A percentile compares a stretch with the other conserved stretches of the same genome.
Conservation (phyloP, 2,888 invertebrate species). For the Torymus tubicola region DNA sequence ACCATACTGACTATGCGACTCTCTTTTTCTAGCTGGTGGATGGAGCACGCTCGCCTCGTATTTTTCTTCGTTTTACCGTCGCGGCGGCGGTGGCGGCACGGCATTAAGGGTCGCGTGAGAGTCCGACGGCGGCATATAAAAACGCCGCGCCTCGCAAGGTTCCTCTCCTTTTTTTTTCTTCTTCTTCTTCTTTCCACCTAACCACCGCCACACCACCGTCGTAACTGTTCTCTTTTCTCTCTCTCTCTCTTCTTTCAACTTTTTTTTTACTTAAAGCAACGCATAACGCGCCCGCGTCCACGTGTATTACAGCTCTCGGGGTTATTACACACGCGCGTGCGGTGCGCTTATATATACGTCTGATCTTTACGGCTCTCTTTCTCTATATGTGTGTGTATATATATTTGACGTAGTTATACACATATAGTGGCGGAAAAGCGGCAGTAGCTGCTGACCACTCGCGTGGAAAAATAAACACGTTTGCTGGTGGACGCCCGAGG, state of each 20-base stretch:
- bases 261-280: conserved; percentile 8
- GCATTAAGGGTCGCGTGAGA: conserved; percentile 51
- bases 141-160: conserved; percentile 35
- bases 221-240: background rate
- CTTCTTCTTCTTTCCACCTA: background rate
- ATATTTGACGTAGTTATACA: too few species aligned
- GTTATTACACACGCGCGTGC: conserved; percentile 27
- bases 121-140: conserved; percentile 43
- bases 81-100: conserved; percentile 13
- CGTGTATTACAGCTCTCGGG: conserved; percentile 9
- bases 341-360: conserved; percentile 7
- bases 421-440: too few species aligned
- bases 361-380: conserved; percentile 29
- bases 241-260: conserved; percentile 4
- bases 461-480: conserved; percentile 21
- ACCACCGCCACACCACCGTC: background rate
- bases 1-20: background rate
- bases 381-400: background rate
- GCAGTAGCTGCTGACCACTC: background rate
- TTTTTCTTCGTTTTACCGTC: conserved; percentile 54
- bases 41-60: conserved; percentile 47
- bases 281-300: background rate
- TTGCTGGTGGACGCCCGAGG: background rate
- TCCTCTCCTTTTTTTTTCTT: conserved; percentile 6
- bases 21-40: background rate